A percentile compares a stretch with the other conserved stretches of the same genome.
These are phyloP conservation scores for Ecliptopera silaceata DNA, from an alignment of 2,888 invertebrate species.

Conservation along the genomic window DNA sequence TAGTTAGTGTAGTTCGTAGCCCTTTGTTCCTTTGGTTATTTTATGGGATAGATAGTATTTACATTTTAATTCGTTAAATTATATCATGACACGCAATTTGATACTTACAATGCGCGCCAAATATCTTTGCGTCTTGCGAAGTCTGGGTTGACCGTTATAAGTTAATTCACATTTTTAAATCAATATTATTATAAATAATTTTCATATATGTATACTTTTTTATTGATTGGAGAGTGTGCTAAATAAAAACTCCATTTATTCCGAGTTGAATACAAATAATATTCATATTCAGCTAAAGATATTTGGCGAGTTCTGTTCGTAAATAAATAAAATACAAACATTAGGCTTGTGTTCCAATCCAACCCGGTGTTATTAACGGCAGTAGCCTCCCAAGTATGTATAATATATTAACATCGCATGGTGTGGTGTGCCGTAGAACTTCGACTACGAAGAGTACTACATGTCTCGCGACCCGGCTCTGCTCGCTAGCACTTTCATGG, in stretches of 20 bases:
- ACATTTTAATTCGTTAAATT: constrained; percentile 7
- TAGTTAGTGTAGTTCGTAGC: constrained; percentile 22
- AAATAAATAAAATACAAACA: no score
- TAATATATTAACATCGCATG: constrained; percentile 56
- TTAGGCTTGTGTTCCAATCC: no score
- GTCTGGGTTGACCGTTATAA: no score
- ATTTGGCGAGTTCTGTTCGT: background rate
- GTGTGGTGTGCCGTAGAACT: constrained; percentile 86
- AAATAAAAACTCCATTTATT: no score
- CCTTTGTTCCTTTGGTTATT: constrained; percentile 18
- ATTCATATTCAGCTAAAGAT: no score
- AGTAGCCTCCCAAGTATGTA: background rate
- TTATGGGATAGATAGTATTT: constrained; percentile 10
- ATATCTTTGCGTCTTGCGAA: background rate
- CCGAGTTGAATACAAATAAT: no score
- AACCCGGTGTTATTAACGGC: background rate
- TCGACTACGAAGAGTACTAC: constrained; percentile 97
- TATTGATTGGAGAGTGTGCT: no score
- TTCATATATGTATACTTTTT: no score
- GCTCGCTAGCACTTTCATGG: constrained; percentile 96
- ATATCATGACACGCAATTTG: background rate
- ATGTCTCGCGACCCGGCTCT: constrained; percentile 97
- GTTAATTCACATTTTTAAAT: no score
- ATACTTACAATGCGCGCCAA: background rate
- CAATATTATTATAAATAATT: no score